phyloP scores from a whole-genome alignment of 1,140 invertebrate species.

The Melipona quadrifasciata region DNA sequence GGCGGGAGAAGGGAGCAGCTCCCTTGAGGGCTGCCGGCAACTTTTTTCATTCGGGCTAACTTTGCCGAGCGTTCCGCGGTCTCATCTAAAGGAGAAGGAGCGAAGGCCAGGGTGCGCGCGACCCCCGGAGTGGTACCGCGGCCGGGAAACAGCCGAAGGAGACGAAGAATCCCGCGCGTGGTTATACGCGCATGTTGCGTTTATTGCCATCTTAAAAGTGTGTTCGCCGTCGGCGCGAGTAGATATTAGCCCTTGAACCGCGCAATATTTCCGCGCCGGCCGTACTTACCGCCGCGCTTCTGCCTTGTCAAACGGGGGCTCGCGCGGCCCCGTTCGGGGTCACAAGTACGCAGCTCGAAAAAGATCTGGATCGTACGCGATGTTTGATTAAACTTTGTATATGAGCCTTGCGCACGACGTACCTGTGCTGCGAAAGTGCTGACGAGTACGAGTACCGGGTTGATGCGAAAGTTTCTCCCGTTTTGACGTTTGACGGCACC shows the following conservation, averaged over 20 bases:
- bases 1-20: constrained; percentile 48
- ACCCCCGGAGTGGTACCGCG: neutral
- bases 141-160: constrained; percentile 46
- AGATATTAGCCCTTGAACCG: constrained; percentile 48
- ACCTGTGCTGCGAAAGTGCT: neutral
- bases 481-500: no score
- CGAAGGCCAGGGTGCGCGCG: neutral
- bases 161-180: constrained; percentile 49
- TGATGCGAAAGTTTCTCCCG: no score
- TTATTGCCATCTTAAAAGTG: constrained; percentile 64
- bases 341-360: neutral
- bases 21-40: constrained; percentile 76
- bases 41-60: constrained; percentile 80
- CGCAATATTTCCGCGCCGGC: constrained; percentile 21
- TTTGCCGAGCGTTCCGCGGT: constrained; percentile 67
- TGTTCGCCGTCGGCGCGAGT: constrained; percentile 33
- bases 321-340: neutral
- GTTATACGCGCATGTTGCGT: constrained; percentile 56
- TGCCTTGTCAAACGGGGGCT: constrained; percentile 13
- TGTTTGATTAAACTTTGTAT: constrained; percentile 14
- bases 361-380: constrained; percentile 1
- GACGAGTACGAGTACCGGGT: neutral
- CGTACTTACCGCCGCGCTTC: neutral
- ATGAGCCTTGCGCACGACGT: neutral
- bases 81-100: constrained; percentile 52